Evolutionary conservation across 2,113 vertebrate species (phyloP), one percentile per base, ranked within the genome.

Genomic region (Indicator indicator): DNA sequence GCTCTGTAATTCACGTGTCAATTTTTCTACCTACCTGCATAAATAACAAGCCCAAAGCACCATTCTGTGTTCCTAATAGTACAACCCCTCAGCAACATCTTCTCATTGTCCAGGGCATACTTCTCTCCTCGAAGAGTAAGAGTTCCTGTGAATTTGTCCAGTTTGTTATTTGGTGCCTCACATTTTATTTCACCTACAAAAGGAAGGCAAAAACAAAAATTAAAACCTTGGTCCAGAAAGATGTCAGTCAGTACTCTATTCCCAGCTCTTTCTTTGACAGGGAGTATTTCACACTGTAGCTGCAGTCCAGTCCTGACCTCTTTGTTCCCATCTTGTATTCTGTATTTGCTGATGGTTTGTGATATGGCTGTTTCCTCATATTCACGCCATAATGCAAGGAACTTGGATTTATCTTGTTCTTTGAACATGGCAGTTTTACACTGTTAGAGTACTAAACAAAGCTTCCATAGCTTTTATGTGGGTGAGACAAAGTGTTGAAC

Each of bases 41-140:
- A 99, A 91, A 99, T 94, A 77, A 99, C 99, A 0, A 99, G 96
- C 14, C 99, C 99, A 21, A 98, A 99, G 96, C 99, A 99, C 99
- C 99, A 99, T 6, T 99, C 98, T 0, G 99, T 99, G 97, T 99
- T 99, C 92, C 99, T 98, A 75, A 99, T 97, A 0, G 98, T 98
- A 69, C 99, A 99, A 78, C 99, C 99, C 67, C 99, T 96, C 48
- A 99, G 98, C 93, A 99, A 96, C 84, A 99, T 97, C 96, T 98
- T 99, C 78, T 99, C 99, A 4, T 99, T 98, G 96, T 99, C 98
- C 96, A 99, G 91, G 40, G 98, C 26, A 40, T 98, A 98, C 5
- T 89, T 97, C 46, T 98, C 93, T 36, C 95, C 97, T 9, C 91
- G 55, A 81, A 98, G 95, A n/a, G 54, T 97, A 92, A 99, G 97